phyloP scores from a whole-genome alignment of 1,140 invertebrate genomes.

The Cydia amplana region DNA sequence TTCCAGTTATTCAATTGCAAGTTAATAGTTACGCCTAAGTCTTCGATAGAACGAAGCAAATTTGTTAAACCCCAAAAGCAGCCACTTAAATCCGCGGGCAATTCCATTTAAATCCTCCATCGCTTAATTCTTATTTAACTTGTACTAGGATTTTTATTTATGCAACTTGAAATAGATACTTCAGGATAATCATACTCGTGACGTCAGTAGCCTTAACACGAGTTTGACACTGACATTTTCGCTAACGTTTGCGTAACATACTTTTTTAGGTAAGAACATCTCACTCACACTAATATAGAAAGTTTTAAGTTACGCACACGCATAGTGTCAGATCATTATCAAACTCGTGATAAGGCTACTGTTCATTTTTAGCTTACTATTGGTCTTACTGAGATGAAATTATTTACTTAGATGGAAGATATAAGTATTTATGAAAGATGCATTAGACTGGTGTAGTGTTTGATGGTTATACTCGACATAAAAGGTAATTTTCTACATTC shows the following conservation, averaged over 20 bases:
- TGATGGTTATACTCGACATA: neutral
- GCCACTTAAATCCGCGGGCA: neutral
- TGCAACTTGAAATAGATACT: neutral
- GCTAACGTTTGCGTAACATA: no score
- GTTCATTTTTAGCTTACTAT: neutral
- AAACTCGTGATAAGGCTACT: no score
- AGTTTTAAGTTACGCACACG: no score
- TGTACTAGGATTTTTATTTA: neutral
- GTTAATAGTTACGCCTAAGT: neutral
- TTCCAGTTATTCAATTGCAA: neutral
- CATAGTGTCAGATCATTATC: no score
- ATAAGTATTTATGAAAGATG: no score
- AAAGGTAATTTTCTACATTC: neutral
- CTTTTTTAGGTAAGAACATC: no score
- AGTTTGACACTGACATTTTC: no score
- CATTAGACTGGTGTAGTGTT: no score
- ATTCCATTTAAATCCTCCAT: neutral
- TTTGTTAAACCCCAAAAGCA: conserved; percentile 7
- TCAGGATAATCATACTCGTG: no score
- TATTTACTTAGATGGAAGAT: no score
- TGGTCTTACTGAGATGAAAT: no score
- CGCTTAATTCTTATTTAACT: neutral
- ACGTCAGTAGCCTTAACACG: neutral
- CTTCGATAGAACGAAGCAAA: neutral
- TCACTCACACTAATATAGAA: no score